phyloP scores from a whole-genome alignment of 2,888 invertebrate genomes.

The Xanthia icteritia region DNA sequence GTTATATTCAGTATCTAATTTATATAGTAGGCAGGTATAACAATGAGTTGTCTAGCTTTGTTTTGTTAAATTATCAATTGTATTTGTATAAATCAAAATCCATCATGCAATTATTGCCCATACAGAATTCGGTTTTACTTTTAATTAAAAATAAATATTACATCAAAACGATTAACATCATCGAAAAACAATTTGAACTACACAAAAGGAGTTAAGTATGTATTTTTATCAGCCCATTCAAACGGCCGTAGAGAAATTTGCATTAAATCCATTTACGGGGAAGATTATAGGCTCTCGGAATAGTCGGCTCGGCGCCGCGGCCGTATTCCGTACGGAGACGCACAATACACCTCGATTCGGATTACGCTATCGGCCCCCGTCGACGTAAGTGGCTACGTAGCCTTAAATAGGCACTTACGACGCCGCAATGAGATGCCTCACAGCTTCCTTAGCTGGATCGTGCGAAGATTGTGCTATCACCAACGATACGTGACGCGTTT shows the following conservation, averaged over 20 bases:
- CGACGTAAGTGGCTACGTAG: constrained; percentile 84
- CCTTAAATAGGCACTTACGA: constrained; percentile 87
- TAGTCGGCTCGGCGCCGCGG: constrained; percentile 78
- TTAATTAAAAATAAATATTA: constrained; percentile 21
- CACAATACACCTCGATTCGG: constrained; percentile 86
- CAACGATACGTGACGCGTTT: constrained; percentile 81
- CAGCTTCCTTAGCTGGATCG: constrained; percentile 83
- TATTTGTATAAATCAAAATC: background rate
- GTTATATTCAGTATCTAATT: background rate
- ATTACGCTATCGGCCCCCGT: constrained; percentile 85
- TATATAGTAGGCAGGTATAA: background rate
- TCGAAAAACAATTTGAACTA: constrained; percentile 78
- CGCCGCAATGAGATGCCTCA: constrained; percentile 85
- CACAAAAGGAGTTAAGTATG: constrained; percentile 78
- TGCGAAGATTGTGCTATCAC: constrained; percentile 84
- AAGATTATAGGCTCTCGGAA: constrained; percentile 83
- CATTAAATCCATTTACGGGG: constrained; percentile 87
- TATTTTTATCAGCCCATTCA: constrained; percentile 83
- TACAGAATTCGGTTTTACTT: background rate
- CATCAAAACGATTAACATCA: constrained; percentile 50
- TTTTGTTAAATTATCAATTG: background rate
- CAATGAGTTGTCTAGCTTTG: background rate
- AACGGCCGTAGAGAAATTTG: constrained; percentile 81
- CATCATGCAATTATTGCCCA: background rate
- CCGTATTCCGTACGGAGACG: constrained; percentile 75